Conservation (phyloP, 2,888 invertebrate genomes). For the Parthenolecanium corni region DNA sequence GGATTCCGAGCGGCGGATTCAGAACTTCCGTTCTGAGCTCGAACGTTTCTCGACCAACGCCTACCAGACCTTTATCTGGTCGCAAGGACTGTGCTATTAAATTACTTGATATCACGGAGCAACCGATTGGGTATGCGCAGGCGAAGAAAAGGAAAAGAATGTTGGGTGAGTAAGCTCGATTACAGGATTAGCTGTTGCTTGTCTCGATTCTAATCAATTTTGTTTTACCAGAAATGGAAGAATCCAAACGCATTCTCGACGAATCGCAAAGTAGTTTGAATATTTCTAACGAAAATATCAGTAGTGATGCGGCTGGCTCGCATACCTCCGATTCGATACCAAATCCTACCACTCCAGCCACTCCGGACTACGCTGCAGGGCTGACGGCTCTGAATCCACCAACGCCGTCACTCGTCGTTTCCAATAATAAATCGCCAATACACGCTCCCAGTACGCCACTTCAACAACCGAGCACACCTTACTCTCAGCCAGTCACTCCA, state of each 20-base stretch:
- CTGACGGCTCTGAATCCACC: conserved; percentile 52
- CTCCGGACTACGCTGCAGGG: conserved; percentile 76
- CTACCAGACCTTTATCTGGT: conserved; percentile 52
- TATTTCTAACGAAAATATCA: not conserved
- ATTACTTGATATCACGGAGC: conserved; percentile 83
- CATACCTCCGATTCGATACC: conserved; percentile 6
- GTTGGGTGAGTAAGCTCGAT: conserved; percentile 46
- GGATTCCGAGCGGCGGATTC: conserved; percentile 53
- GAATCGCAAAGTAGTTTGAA: conserved; percentile 26
- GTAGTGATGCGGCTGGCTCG: conserved; percentile 1
- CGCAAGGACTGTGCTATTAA: conserved; percentile 88
- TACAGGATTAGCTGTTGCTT: not conserved
- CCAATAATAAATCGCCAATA: conserved; percentile 16
- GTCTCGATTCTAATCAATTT: not conserved
- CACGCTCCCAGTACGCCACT: conserved; percentile 30
- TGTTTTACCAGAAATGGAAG: conserved; percentile 42
- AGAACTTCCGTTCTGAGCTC: conserved; percentile 38
- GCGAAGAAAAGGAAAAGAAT: conserved; percentile 80
- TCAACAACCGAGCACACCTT: conserved; percentile 31
- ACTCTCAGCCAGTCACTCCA: conserved; percentile 8
- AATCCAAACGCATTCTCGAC: conserved; percentile 41
- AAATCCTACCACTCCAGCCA: conserved; percentile 45
- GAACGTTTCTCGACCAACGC: conserved; percentile 41
- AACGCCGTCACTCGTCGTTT: conserved; percentile 33
- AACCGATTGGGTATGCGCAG: conserved; percentile 69